Evolutionary conservation across 2,113 vertebrate genomes (phyloP), one percentile per base, ranked within the genome.

Genomic region (Atherinomorus stipes): DNA sequence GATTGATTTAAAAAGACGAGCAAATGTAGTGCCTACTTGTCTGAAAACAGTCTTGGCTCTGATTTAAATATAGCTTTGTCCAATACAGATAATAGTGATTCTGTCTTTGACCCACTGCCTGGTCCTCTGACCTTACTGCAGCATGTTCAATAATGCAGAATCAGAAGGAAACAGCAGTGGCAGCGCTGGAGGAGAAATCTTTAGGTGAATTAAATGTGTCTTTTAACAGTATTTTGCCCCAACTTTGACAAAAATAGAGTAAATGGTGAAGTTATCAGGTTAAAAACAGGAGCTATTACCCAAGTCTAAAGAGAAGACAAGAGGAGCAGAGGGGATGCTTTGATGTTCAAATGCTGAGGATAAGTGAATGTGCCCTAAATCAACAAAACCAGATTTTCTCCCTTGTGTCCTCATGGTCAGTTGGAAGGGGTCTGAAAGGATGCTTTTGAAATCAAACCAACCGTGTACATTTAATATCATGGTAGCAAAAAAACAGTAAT

Each of bases 141-240:
- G 87, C 60, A 28, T 80, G 64, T 83, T 94, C 84, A 91, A 90
- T 94, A 92, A 93, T 92, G 89, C 80, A 93, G 81, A 65, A 64
- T 44, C 44, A 64, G 64, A 74, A 79, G 66, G 57, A 79, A 82
- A 68, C 76, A 42, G 77, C 0, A 42, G 38, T 26, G 23, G 38
- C 54, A 57, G 61, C 31, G 65, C 40, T 57, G 83, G 42, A 45
- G 52, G 21, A 10, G 74, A 49, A 67, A 68, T 58, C 40, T 47
- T 18, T n/a, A 34, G 22, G 74, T 50, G 81, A 72, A 64, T 65
- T 85, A 66, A 84, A 62, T 81, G 75, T 52, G 21, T 71, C 85
- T 76, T 56, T 76, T 74, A 23, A 72, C 77, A 77, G 47, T 38
- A 63, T 78, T 74, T 80, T 52, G 37, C 49, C 84, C 34, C 34